Evolutionary conservation across 1,140 invertebrate species (phyloP).

Genomic region (Oryctes rhinoceros): DNA sequence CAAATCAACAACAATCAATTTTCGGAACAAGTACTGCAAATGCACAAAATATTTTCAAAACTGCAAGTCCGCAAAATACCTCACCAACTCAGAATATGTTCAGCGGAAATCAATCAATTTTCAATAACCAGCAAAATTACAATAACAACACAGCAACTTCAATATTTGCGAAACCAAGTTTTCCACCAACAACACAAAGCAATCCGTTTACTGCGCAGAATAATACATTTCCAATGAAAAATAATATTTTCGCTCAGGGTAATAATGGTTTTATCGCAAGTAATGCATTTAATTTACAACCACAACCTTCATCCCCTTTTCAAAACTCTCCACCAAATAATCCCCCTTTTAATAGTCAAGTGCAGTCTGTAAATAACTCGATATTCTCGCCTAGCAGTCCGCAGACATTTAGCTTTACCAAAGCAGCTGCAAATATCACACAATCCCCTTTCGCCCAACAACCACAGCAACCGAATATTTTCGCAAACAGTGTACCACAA

Average conservation of each 20-base stretch:
- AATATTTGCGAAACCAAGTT: background rate
- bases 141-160: background rate
- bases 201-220: background rate
- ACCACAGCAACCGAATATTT: background rate
- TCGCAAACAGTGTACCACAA: background rate
- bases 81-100: constrained; percentile 10
- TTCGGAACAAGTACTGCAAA: constrained; percentile 20
- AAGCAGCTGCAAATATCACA: background rate
- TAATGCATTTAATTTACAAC: background rate
- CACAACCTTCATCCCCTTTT: background rate
- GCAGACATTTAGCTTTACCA: background rate
- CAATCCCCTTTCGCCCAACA: background rate
- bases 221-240: background rate
- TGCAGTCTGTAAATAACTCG: background rate
- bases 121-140: background rate
- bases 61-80: background rate
- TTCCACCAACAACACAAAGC: background rate
- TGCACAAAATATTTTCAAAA: background rate
- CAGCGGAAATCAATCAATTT: background rate
- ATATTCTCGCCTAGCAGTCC: background rate
- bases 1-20: constrained; percentile 34
- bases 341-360: background rate
- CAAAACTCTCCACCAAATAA: background rate
- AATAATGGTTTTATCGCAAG: background rate
- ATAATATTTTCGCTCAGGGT: background rate